Evolutionary conservation across 2,113 vertebrate genomes (phyloP).

Genomic region (Lepisosteus oculatus): DNA sequence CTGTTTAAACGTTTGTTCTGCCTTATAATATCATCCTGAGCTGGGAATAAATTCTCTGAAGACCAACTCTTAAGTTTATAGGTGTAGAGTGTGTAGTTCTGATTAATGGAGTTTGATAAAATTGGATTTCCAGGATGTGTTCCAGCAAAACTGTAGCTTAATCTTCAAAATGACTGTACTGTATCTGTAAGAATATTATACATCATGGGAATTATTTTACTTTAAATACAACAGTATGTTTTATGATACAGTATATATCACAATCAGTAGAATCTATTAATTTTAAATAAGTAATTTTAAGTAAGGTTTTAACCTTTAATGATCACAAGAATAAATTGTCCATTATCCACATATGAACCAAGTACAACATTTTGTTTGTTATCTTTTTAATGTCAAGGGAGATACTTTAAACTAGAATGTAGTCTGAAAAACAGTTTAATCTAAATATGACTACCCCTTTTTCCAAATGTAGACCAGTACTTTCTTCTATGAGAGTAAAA

Average conservation of each 20-base stretch:
- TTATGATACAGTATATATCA: constrained; percentile 3
- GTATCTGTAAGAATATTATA: constrained; percentile 7
- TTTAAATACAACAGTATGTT: constrained; percentile 17
- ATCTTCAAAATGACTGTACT: not conserved
- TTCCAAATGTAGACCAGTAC: too few species aligned
- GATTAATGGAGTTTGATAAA: constrained; percentile 12
- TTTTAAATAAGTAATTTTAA: not conserved
- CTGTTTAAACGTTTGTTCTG: too few species aligned
- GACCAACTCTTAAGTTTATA: constrained; percentile 9
- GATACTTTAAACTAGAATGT: constrained; percentile 26
- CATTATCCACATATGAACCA: too few species aligned
- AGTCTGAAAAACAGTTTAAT: constrained; percentile 26
- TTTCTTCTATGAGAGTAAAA: too few species aligned
- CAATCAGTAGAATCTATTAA: constrained; percentile 10
- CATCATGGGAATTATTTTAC: not conserved
- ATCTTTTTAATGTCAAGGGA: constrained; percentile 26
- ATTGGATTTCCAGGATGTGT: constrained; percentile 9
- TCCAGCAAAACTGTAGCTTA: constrained; percentile 11
- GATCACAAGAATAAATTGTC: too few species aligned
- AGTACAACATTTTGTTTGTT: constrained; percentile 24
- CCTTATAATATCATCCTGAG: not conserved
- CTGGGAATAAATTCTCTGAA: not conserved
- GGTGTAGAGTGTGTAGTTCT: not conserved
- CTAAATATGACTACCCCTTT: constrained; percentile 17
- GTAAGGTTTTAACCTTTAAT: not conserved